A percentile compares a stretch with the other conserved stretches of the same genome.
phyloP scores from a whole-genome alignment of 2,888 invertebrate species.

The Scaptomyza polygonia region DNA sequence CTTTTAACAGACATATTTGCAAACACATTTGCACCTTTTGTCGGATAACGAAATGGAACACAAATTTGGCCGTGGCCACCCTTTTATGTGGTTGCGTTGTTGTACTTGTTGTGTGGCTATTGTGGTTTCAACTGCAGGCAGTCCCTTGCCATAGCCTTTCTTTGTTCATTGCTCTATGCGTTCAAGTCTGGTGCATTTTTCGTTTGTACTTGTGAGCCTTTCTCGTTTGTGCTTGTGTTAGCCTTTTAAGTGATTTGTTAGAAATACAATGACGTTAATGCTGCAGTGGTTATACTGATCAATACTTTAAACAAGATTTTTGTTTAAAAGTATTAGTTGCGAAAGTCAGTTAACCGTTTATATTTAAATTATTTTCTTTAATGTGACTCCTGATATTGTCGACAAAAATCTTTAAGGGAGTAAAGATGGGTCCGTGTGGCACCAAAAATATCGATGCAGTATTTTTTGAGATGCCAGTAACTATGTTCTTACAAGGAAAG shows the following conservation, averaged over 20 bases:
- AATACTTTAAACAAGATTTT: not conserved
- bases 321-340: too few relatives aligned
- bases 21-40: slow-evolving; percentile 52
- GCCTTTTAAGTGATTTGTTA: slow-evolving; percentile 49
- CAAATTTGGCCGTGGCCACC: slow-evolving; percentile 31
- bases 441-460: too few relatives aligned
- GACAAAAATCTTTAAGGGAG: too few relatives aligned
- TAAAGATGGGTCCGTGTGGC: too few relatives aligned
- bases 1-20: slow-evolving; percentile 55
- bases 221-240: not conserved
- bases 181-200: slow-evolving; percentile 2
- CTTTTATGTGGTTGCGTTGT: slow-evolving; percentile 54
- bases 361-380: too few relatives aligned
- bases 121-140: slow-evolving; percentile 39
- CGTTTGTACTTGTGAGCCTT: not conserved
- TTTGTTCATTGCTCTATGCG: slow-evolving; percentile 8
- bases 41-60: slow-evolving; percentile 31
- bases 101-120: slow-evolving; percentile 26
- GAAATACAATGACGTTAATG: not conserved
- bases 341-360: too few relatives aligned
- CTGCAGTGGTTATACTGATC: not conserved
- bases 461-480: too few relatives aligned
- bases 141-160: slow-evolving; percentile 9
- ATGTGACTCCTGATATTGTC: too few relatives aligned
- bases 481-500: too few relatives aligned